phyloP scores from a whole-genome alignment of 1,140 invertebrate genomes.

The Hyposmocoma kahamanoa region DNA sequence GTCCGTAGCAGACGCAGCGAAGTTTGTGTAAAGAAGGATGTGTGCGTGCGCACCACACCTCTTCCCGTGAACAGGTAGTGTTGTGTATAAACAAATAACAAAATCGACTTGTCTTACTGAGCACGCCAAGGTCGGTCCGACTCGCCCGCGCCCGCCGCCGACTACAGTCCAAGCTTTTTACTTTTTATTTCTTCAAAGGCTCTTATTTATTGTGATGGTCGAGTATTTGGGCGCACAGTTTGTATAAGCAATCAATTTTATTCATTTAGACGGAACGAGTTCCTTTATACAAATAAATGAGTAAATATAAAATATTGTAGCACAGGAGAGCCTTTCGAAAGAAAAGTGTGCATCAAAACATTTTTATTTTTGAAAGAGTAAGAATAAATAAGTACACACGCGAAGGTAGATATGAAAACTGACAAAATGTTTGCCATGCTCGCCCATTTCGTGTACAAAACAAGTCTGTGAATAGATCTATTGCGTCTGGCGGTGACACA shows the following conservation, averaged over 20 bases:
- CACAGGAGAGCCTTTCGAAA: conserved; percentile 24
- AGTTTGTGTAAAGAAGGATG: conserved; percentile 12
- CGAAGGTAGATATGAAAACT: conserved; percentile 15
- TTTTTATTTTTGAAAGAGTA: conserved; percentile 23
- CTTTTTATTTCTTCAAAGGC: conserved; percentile 58
- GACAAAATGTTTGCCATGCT: neutral
- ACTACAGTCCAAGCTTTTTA: conserved; percentile 42
- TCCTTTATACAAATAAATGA: conserved; percentile 67
- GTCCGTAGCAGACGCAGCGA: conserved; percentile 2
- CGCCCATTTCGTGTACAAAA: neutral
- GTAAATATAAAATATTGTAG: conserved; percentile 51
- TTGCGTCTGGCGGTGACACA: neutral
- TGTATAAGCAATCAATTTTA: conserved; percentile 74
- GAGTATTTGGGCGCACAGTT: conserved; percentile 71
- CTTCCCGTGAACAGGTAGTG: conserved; percentile 60
- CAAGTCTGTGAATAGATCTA: neutral
- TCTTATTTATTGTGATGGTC: conserved; percentile 69
- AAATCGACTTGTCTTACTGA: conserved; percentile 68
- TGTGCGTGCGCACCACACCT: conserved; percentile 35
- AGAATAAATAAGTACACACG: conserved; percentile 5
- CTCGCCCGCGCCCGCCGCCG: conserved; percentile 30
- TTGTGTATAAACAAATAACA: conserved; percentile 73
- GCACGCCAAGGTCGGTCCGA: conserved; percentile 53
- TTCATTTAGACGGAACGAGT: conserved; percentile 69
- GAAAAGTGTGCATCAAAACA: conserved; percentile 28